phyloP scores from a whole-genome alignment of 2,888 invertebrate genomes.

The Andrena bucephala region DNA sequence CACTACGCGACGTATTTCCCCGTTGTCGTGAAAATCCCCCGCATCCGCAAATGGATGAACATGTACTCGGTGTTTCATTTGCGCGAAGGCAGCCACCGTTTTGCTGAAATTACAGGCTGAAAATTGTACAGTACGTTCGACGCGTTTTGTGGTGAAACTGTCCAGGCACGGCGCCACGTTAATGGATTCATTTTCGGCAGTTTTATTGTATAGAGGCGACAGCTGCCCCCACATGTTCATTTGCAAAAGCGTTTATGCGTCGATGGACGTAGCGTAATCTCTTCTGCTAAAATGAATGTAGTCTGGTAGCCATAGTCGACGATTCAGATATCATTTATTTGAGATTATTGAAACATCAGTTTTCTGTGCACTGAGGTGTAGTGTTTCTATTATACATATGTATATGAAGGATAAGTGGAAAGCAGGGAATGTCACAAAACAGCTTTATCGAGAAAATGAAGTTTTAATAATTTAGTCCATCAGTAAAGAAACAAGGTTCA shows the following conservation, averaged over 20 bases:
- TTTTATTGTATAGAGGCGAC: constrained; percentile 16
- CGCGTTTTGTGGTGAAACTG: constrained; percentile 53
- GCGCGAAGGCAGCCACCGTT: constrained; percentile 17
- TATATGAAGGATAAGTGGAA: too few relatives aligned
- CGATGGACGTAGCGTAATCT: not conserved
- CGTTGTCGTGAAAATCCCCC: constrained; percentile 20
- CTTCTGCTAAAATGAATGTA: not conserved
- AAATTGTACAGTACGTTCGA: constrained; percentile 23
- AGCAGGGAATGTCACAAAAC: too few relatives aligned
- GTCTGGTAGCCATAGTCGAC: too few relatives aligned
- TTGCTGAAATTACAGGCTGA: constrained; percentile 33
- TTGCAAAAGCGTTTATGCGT: constrained; percentile 27
- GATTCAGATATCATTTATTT: not conserved
- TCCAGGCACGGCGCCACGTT: constrained; percentile 10
- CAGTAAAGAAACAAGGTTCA: too few relatives aligned
- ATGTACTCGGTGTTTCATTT: constrained; percentile 14
- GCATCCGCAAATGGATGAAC: constrained; percentile 30
- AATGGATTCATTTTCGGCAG: constrained; percentile 44
- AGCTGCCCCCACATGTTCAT: constrained; percentile 16
- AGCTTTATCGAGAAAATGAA: too few relatives aligned
- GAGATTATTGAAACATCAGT: not conserved
- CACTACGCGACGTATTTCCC: not conserved
- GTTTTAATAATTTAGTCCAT: too few relatives aligned
- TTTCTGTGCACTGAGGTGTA: not conserved
- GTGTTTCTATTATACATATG: too few relatives aligned